A percentile compares a stretch with the other conserved stretches of the same genome.
phyloP scores from a whole-genome alignment of 2,888 invertebrate species.

The Apamea monoglypha region DNA sequence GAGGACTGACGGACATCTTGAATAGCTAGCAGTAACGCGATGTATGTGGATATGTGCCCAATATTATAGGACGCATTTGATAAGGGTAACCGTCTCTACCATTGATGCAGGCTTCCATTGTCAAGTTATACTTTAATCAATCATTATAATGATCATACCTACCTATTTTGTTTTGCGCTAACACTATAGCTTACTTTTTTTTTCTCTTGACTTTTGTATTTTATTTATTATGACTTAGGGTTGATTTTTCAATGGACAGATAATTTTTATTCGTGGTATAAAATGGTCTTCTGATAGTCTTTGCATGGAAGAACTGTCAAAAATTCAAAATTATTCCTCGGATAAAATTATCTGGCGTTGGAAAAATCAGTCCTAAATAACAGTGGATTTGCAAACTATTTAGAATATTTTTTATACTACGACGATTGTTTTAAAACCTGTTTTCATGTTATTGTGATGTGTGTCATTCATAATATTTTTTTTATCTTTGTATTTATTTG shows the following conservation, averaged over 20 bases:
- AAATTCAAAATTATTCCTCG: too few species aligned
- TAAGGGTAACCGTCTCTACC: not conserved
- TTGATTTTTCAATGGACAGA: too few species aligned
- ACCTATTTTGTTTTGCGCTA: not conserved
- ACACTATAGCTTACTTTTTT: too few species aligned
- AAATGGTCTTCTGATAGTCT: too few species aligned
- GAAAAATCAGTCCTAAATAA: too few species aligned
- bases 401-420: not conserved
- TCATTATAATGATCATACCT: not conserved
- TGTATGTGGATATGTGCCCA: not conserved
- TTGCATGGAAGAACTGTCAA: too few species aligned
- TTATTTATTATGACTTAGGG: too few species aligned
- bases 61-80: not conserved
- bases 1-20: constrained; percentile 34
- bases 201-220: not conserved
- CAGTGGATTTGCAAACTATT: not conserved
- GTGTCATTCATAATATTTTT: not conserved
- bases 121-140: not conserved
- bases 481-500: not conserved
- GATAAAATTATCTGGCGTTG: too few species aligned
- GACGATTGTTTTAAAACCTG: not conserved
- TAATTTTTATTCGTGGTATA: too few species aligned
- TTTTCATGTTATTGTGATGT: not conserved
- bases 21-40: not conserved
- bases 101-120: too few species aligned